Percentiles rank a stretch among this genome's conserved stretches.
phyloP scores from a whole-genome alignment of 2,888 invertebrate genomes.

The Carterocephalus palaemon region DNA sequence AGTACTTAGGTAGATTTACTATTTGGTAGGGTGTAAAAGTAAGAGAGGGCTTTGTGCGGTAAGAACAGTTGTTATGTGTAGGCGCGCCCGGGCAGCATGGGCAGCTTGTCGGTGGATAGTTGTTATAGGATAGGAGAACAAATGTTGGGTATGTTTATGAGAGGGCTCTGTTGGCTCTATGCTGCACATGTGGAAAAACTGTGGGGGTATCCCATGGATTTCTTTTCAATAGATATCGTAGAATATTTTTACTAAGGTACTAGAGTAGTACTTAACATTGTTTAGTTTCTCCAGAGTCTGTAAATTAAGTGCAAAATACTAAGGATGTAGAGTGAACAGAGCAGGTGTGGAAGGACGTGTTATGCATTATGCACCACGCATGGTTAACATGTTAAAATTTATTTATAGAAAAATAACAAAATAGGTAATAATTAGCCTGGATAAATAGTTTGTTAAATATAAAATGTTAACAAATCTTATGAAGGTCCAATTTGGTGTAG shows the following conservation, averaged over 20 bases:
- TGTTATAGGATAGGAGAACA: constrained; percentile 33
- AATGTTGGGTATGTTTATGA: constrained; percentile 19
- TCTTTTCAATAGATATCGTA: constrained; percentile 10
- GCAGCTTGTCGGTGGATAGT: constrained; percentile 24
- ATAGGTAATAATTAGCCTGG: constrained; percentile 43
- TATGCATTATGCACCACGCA: too few species aligned
- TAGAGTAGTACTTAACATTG: constrained; percentile 16
- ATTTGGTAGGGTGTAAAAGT: constrained; percentile 33
- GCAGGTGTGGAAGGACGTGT: constrained; percentile 28
- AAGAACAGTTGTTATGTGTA: constrained; percentile 27
- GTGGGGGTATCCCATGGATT: background rate
- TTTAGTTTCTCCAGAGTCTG: background rate
- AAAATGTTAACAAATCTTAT: constrained; percentile 39
- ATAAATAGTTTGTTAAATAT: constrained; percentile 41
- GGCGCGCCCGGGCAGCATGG: background rate
- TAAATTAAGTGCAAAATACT: background rate
- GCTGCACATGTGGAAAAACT: background rate
- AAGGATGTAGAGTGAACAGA: constrained; percentile 11
- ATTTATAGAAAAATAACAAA: constrained; percentile 35
- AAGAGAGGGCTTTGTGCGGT: constrained; percentile 30
- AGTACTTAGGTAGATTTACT: constrained; percentile 58
- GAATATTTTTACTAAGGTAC: constrained; percentile 8
- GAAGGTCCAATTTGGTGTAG: constrained; percentile 58
- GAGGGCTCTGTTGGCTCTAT: constrained; percentile 17
- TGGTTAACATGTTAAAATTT: constrained; percentile 48